A percentile compares a stretch with the other conserved stretches of the same genome.
Evolutionary conservation across 2,113 vertebrate species (phyloP).

Genomic region (Tyto alba): DNA sequence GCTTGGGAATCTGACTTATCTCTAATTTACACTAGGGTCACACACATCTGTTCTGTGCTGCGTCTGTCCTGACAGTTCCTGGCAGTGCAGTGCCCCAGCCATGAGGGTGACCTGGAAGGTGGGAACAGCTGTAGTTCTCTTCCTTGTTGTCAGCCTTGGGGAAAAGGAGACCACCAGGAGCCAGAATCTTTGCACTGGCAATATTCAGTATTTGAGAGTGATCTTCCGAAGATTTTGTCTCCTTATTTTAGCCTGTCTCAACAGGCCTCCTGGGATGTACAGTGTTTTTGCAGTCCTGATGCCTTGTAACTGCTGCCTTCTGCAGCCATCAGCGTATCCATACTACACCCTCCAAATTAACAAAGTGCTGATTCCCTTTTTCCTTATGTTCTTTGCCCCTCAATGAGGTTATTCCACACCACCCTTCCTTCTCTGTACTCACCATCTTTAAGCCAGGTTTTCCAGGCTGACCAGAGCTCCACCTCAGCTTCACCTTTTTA

Average conservation of each 20-base stretch:
- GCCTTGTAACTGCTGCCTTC: not conserved
- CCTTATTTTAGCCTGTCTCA: not conserved
- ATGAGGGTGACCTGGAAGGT: not conserved
- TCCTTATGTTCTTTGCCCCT: not conserved
- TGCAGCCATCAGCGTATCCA: not conserved
- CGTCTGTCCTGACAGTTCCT: not conserved
- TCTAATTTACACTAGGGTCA: not conserved
- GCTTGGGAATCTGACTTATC: not conserved
- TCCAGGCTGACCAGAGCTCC: not conserved
- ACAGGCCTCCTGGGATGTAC: not conserved
- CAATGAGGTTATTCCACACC: not conserved
- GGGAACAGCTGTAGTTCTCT: not conserved
- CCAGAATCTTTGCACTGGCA: not conserved
- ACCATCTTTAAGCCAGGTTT: not conserved
- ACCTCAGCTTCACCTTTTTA: not conserved
- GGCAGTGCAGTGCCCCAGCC: fast-evolving
- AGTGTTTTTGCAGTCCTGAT: not conserved
- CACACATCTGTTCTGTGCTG: not conserved
- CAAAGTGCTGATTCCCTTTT: not conserved
- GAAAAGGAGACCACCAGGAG: not conserved
- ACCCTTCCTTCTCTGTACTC: not conserved
- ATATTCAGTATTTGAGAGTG: not conserved
- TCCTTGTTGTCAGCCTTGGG: not conserved
- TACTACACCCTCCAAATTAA: not conserved
- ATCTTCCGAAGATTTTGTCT: not conserved